Percentiles rank a stretch among this genome's conserved stretches.
Evolutionary conservation across 2,797 vertebrate species (phyloP).

Genomic region (Ambastaia sidthimunki): DNA sequence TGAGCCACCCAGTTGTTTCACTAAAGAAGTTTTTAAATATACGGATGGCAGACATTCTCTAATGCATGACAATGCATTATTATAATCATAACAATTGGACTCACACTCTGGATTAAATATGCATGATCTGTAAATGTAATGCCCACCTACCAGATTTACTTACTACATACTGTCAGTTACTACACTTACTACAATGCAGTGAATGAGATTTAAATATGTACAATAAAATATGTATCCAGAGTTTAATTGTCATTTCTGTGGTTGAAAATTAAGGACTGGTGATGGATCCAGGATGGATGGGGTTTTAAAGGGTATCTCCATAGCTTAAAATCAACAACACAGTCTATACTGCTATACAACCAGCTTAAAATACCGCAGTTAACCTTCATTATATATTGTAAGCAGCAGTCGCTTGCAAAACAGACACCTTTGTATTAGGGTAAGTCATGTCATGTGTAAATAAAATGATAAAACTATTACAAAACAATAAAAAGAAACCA

Average conservation of each 20-base stretch:
- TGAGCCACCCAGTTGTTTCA: slow-evolving; percentile 11
- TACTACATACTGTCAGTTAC: no score
- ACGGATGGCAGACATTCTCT: slow-evolving; percentile 8
- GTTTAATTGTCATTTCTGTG: no score
- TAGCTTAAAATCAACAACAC: no score
- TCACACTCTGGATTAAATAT: background rate
- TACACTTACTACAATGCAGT: background rate
- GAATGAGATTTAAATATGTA: slow-evolving; percentile 10
- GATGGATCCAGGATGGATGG: no score
- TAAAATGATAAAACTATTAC: background rate
- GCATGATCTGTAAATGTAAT: background rate
- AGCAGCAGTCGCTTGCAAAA: no score
- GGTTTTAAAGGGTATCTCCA: no score
- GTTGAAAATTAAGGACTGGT: no score
- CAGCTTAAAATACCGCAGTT: no score
- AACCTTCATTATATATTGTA: no score
- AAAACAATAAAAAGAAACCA: no score
- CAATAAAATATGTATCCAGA: background rate
- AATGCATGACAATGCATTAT: background rate
- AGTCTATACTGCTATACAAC: no score
- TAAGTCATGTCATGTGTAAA: background rate
- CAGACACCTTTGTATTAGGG: no score
- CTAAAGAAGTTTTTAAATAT: background rate
- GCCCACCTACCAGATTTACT: background rate
- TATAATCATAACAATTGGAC: background rate